These are phyloP conservation scores for Dinocampus coccinellae DNA, from an alignment of 2,888 invertebrate genomes.

Conservation along the genomic window DNA sequence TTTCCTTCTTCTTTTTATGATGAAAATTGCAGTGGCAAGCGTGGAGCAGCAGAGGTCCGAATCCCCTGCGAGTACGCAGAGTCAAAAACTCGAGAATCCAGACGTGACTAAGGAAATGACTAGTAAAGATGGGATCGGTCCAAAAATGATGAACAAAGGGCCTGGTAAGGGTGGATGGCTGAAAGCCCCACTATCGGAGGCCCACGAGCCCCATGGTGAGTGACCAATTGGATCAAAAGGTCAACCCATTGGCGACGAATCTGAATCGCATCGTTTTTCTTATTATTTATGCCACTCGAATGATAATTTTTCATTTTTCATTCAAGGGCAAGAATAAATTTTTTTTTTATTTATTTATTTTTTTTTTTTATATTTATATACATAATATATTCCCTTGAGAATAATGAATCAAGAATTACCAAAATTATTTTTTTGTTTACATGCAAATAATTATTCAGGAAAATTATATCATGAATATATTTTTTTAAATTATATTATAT, in stretches of 20 bases:
- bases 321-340: neutral
- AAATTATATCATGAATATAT: neutral
- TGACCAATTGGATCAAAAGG: slow-evolving; percentile 49
- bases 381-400: neutral
- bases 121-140: slow-evolving; percentile 67
- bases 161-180: slow-evolving; percentile 68
- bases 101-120: slow-evolving; percentile 68
- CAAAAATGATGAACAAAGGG: slow-evolving; percentile 68
- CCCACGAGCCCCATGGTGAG: slow-evolving; percentile 69
- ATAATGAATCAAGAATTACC: slow-evolving; percentile 11
- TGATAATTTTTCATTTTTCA: neutral
- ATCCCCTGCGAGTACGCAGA: slow-evolving; percentile 67
- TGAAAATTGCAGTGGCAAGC: slow-evolving; percentile 68
- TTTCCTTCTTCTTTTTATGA: too few relatives aligned
- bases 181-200: slow-evolving; percentile 67
- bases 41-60: slow-evolving; percentile 69
- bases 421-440: slow-evolving; percentile 1
- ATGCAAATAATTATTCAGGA: neutral
- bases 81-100: slow-evolving; percentile 66
- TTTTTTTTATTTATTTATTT: neutral
- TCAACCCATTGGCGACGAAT: slow-evolving; percentile 44
- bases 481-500: slow-evolving; percentile 11
- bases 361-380: neutral
- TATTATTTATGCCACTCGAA: neutral
- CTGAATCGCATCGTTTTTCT: slow-evolving; percentile 22